phyloP scores from a whole-genome alignment of 1,140 invertebrate genomes.

The Medauroidea extradentata region DNA sequence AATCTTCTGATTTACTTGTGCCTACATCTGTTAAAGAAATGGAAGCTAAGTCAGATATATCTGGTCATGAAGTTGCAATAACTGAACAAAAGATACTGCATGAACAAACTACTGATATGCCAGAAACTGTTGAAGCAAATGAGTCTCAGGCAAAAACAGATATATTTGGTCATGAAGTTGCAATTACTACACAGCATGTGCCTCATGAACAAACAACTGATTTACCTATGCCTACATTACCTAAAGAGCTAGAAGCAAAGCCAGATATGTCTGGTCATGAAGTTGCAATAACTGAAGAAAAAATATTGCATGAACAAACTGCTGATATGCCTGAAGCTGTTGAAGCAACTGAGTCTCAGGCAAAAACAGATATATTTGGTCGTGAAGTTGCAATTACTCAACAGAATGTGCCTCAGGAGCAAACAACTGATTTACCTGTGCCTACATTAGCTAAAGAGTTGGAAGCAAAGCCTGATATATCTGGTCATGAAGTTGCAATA shows the following conservation, averaged over 20 bases:
- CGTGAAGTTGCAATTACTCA: slow-evolving; percentile 3
- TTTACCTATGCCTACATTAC: neutral
- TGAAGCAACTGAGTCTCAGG: neutral
- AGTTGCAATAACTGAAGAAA: slow-evolving; percentile 10
- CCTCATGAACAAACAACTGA: neutral
- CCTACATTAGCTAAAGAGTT: neutral
- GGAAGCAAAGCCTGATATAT: slow-evolving; percentile 1
- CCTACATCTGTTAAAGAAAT: neutral
- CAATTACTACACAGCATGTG: slow-evolving; percentile 3
- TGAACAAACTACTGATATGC: neutral
- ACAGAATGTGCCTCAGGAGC: neutral
- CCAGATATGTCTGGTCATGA: slow-evolving; percentile 9
- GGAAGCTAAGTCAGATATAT: slow-evolving; percentile 10
- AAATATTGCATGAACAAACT: slow-evolving; percentile 1
- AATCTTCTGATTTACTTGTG: neutral
- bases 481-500: neutral
- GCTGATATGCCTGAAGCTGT: neutral
- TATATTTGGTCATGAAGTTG: neutral
- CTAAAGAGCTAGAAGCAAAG: slow-evolving; percentile 6
- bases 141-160: slow-evolving; percentile 4
- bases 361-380: neutral
- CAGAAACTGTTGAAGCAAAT: neutral
- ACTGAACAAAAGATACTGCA: slow-evolving; percentile 7
- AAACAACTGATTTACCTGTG: neutral
- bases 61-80: slow-evolving; percentile 7